A percentile compares a stretch with the other conserved stretches of the same genome.
Evolutionary conservation across 2,888 invertebrate species (phyloP).

Genomic region (Eudiplozoon nipponicum): DNA sequence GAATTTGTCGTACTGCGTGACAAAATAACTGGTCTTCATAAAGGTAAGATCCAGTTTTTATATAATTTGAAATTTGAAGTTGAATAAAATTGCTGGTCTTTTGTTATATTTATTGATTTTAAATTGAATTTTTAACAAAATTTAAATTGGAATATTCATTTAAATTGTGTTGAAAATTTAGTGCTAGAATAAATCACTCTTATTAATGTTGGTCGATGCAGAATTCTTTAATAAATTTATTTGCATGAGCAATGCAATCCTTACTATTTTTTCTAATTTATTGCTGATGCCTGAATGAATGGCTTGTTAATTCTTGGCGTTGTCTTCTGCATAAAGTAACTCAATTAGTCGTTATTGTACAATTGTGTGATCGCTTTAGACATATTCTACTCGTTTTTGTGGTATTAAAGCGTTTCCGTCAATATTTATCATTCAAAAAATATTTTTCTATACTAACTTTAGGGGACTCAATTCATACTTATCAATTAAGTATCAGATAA

Average conservation of each 20-base stretch:
- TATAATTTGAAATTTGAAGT: not conserved
- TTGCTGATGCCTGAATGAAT: not conserved
- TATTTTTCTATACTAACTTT: too few species aligned
- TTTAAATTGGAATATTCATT: not conserved
- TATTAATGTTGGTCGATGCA: too few species aligned
- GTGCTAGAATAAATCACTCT: too few species aligned
- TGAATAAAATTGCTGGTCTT: not conserved
- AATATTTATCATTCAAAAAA: not conserved
- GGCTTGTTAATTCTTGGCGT: not conserved
- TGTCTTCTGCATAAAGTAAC: not conserved
- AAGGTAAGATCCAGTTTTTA: constrained; percentile 35
- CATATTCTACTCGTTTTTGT: not conserved
- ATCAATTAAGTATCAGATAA: too few species aligned
- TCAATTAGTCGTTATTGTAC: not conserved
- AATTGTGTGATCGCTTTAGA: not conserved
- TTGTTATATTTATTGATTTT: not conserved
- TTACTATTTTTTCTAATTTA: not conserved
- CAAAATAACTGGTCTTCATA: constrained; percentile 70
- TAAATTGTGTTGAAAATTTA: not conserved
- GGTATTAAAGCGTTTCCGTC: not conserved
- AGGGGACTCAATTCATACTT: too few species aligned
- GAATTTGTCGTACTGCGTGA: constrained; percentile 72
- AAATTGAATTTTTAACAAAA: not conserved
- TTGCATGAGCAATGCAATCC: not conserved
- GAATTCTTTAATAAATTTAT: not conserved